Evolutionary conservation across 2,113 vertebrate genomes (phyloP).

Genomic region (Chloropsis cyanopogon): DNA sequence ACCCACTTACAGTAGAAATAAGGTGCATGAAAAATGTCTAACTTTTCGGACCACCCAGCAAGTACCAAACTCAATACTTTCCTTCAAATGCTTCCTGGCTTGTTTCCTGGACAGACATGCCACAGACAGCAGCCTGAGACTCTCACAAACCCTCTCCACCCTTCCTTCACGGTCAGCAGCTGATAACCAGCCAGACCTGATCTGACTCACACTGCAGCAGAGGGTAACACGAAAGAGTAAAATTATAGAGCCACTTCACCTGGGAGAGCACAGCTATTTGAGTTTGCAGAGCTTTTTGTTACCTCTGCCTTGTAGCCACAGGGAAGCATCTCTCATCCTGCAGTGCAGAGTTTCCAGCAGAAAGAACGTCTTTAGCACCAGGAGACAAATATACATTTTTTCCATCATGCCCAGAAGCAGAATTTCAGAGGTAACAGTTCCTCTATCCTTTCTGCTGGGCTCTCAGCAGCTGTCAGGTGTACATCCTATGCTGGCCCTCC

Average conservation of each 20-base stretch:
- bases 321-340: background rate
- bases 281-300: background rate
- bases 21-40: background rate
- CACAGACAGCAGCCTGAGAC: background rate
- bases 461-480: background rate
- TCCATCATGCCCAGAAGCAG: background rate
- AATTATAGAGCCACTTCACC: background rate
- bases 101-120: slow-evolving; percentile 14
- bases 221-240: background rate
- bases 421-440: background rate
- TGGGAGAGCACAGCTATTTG: background rate
- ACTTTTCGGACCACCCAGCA: slow-evolving; percentile 16
- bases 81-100: slow-evolving; percentile 12
- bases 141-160: background rate
- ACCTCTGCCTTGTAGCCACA: background rate
- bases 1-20: background rate
- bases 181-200: background rate
- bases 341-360: background rate
- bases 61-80: background rate
- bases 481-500: background rate
- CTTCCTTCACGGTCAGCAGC: background rate
- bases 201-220: background rate
- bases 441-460: background rate
- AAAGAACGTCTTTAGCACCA: background rate
- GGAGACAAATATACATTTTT: background rate